Evolutionary conservation across 2,113 vertebrate genomes (phyloP), one percentile per base, ranked within the genome.

Genomic region (Carollia perspicillata): DNA sequence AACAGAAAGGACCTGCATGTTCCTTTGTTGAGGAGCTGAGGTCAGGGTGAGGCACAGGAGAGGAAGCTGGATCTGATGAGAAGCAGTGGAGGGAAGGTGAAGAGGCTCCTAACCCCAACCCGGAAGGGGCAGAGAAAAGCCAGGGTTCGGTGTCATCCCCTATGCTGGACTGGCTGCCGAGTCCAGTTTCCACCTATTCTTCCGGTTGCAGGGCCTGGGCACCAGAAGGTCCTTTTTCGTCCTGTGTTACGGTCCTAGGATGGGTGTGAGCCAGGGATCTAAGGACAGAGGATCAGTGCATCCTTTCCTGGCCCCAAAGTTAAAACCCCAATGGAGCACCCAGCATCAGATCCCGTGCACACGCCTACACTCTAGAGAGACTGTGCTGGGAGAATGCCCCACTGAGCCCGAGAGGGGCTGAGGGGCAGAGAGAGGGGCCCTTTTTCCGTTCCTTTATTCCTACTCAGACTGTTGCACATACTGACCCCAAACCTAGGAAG

Each of bases 1-100:
- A 97, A 78, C 90, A 96, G 94, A 95, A 97, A 86, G 80, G 90
- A 93, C 74, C 92, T 92, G 79, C 66, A 47, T 93, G 92, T 95
- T 86, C 92, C 87, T 87, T 28, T 6, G 17, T 0, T 23, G 85
- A 89, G 80, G 85, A 79, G 63, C 77, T 26, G 12, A 89, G 92
- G 89, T 95, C 13, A 88, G 69, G 72, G 63, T 91, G 23, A 97
- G 60, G 84, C 89, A 63, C 77, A 89, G 72, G 75, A 90, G 58
- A 90, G 55, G 28, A 47, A 47, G 85, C 51, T 40, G 72, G 35
- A 89, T 55, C 23, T 20, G 44, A 53, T 28, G 55, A 86, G 58
- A 87, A 75, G 68, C 93, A 81, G 72, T n/a, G 51, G 84, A 90
- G 44, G 83, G 68, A 74, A 75, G 35, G 33, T 23, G 75, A 49